Conservation (phyloP, 2,113 vertebrate genomes). For the Brienomyrus longianalis region DNA sequence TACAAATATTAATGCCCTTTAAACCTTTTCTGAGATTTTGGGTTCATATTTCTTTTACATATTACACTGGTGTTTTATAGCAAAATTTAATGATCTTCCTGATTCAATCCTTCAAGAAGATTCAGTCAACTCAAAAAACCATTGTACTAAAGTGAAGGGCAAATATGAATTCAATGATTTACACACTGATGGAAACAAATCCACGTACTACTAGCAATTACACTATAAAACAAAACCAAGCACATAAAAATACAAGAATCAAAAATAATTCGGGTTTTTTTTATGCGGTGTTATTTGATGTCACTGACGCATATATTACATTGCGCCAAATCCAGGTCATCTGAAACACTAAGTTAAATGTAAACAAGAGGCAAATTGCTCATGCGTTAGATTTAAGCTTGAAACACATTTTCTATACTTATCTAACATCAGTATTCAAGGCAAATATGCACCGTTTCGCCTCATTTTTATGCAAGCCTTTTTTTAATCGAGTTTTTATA, state of each 20-base stretch:
- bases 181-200: background rate
- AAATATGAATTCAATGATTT: background rate
- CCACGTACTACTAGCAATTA: background rate
- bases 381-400: background rate
- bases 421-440: background rate
- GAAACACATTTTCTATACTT: background rate
- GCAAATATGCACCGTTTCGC: background rate
- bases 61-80: background rate
- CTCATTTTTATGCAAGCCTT: background rate
- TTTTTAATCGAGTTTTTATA: background rate
- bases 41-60: background rate
- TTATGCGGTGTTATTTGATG: background rate
- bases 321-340: background rate
- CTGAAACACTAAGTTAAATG: background rate
- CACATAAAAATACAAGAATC: background rate
- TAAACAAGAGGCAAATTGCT: background rate
- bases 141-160: background rate
- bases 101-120: background rate
- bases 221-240: background rate
- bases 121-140: background rate
- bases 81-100: background rate
- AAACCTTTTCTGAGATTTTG: background rate
- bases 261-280: background rate
- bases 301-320: background rate
- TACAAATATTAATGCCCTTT: background rate